phyloP scores from a whole-genome alignment of 2,113 vertebrate genomes.

The Heterotilapia buettikoferi region DNA sequence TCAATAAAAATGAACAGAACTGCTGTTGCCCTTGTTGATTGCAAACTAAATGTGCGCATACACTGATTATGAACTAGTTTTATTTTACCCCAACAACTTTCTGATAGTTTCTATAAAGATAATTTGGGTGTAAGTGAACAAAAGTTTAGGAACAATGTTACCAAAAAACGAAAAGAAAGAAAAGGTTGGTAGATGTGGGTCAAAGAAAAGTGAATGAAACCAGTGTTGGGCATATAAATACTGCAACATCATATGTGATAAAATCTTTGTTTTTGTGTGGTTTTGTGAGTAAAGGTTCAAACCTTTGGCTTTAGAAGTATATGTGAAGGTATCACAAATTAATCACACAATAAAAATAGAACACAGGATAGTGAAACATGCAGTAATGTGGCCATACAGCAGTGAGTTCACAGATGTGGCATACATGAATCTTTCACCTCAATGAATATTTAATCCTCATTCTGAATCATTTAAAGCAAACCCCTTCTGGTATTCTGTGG shows the following conservation, averaged over 20 bases:
- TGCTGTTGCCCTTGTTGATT: neutral
- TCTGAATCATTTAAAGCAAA: constrained; percentile 60
- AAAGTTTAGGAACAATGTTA: neutral
- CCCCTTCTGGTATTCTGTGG: constrained; percentile 41
- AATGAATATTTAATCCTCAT: constrained; percentile 57
- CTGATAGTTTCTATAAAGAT: neutral
- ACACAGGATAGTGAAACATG: neutral
- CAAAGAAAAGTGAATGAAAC: neutral
- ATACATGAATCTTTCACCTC: constrained; percentile 64
- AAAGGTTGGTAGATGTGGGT: neutral
- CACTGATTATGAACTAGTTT: neutral
- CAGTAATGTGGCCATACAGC: constrained; percentile 8
- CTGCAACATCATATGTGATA: neutral
- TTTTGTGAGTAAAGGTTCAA: neutral
- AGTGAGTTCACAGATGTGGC: constrained; percentile 44
- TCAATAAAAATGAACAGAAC: neutral
- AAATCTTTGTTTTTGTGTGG: neutral
- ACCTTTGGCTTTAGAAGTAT: neutral
- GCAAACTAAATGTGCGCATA: neutral
- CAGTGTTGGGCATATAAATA: neutral
- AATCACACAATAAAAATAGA: neutral
- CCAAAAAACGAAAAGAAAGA: neutral
- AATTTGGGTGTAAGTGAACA: neutral
- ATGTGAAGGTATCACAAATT: neutral
- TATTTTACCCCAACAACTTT: neutral